Evolutionary conservation across 2,113 vertebrate genomes (phyloP).

Genomic region (Phyllostomus hastatus): DNA sequence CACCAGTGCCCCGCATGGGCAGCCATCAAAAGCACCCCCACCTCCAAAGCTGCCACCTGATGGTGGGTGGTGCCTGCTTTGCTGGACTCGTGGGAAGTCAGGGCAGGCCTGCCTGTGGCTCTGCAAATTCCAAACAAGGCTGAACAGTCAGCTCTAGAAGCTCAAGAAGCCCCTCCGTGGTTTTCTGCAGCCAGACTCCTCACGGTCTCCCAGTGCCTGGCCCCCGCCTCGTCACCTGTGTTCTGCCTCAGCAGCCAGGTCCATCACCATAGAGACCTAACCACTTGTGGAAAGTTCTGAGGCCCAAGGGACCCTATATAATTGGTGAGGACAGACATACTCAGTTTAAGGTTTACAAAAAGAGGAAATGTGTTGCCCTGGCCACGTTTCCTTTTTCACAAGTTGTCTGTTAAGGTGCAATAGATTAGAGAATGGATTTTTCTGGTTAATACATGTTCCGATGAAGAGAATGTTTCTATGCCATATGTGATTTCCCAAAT

Average conservation of each 20-base stretch:
- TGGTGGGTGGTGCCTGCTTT: accelerated
- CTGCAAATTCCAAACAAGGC: not conserved
- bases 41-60: not conserved
- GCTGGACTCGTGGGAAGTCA: not conserved
- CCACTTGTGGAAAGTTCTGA: slow-evolving; percentile 48
- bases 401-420: not conserved
- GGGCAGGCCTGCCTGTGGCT: not conserved
- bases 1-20: not conserved
- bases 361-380: slow-evolving; percentile 41
- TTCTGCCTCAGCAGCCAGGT: not conserved
- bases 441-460: not conserved
- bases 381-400: not conserved
- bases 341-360: not conserved
- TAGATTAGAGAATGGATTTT: not conserved
- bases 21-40: not conserved
- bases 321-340: not conserved
- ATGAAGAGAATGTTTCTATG: not conserved
- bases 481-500: not conserved
- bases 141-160: accelerated
- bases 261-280: slow-evolving; percentile 70
- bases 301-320: slow-evolving; percentile 51
- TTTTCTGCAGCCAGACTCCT: not conserved
- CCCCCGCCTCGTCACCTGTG: slow-evolving; percentile 7
- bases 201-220: not conserved
- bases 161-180: not conserved